Conservation (phyloP, 2,113 vertebrate genomes). For the rabbit (Oryctolagus cuniculus) region DNA sequence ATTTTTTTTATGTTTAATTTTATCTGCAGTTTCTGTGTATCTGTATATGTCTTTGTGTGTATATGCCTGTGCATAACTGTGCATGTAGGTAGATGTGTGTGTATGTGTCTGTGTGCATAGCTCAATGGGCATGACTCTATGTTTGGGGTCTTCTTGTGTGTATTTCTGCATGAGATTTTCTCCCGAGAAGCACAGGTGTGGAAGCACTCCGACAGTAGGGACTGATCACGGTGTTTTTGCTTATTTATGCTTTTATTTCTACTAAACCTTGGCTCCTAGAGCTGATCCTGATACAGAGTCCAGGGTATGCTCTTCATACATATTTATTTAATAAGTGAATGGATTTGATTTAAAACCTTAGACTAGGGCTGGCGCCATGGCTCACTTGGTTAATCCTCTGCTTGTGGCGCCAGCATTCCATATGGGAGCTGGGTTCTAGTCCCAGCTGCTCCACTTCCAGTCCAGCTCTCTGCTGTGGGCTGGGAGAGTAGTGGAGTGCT, state of each 20-base stretch:
- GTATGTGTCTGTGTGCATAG: background rate
- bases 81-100: background rate
- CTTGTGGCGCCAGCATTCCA: no score
- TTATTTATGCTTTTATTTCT: background rate
- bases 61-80: background rate
- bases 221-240: background rate
- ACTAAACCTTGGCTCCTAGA: background rate
- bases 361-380: no score
- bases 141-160: background rate
- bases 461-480: no score
- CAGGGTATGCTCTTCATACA: background rate
- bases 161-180: background rate
- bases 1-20: no score
- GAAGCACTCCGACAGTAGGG: background rate
- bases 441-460: no score
- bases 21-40: no score
- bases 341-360: background rate
- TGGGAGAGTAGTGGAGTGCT: no score
- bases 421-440: no score
- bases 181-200: background rate
- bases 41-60: background rate
- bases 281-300: background rate
- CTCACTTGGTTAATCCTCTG: no score
- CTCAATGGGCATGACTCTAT: background rate
- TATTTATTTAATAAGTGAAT: background rate